Evolutionary conservation across 2,888 invertebrate genomes (phyloP), one percentile per base, ranked within the genome.

Genomic region (Ecdyonurus torrentis): DNA sequence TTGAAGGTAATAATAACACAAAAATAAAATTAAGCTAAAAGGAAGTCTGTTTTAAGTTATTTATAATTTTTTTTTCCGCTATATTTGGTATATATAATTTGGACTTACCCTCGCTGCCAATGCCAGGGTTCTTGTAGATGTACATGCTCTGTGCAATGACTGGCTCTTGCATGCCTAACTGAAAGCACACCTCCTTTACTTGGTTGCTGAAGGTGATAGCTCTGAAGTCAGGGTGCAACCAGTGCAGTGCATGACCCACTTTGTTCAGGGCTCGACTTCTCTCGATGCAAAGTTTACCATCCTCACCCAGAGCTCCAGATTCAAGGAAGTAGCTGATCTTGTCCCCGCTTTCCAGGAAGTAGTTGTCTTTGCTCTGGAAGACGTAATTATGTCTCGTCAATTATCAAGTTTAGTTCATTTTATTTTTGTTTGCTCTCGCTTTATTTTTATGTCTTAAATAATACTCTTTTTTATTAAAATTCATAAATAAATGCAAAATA

Each of bases 121-220:
- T 80, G 20, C 85, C 84, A 0, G 96, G 93, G 77, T 94, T 94
- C 78, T 98, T 99, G 75, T 91, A 98, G 66, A 99, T 97, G 71
- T 92, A 91, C 98, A 98, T 98, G 77, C 96, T 95, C 73, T 98
- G 98, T 1, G 87, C 87, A 0, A 98, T 82, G 0, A 87, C 86
- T 0, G 98, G 98, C 53, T 89, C 86, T 63, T 78, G 76, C 65
- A 88, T 82, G 2, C 85, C 85, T 15, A 97, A 74, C 67, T 84
- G 83, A 69, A 81, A 82, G 66, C 89, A 87, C 2, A 87, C 77
- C 63, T 85, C 81, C 74, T 89, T 87, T 10, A 98, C 84, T 67
- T 89, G 84, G 66, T 89, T 84, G 71, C 88, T 86, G 73, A 94
- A 91, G 0, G 93, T 91, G 67, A 89, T 79, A 69, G 84, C 85